These are phyloP conservation scores for Cydia amplana DNA, from an alignment of 1,140 invertebrate genomes.

Conservation along the genomic window DNA sequence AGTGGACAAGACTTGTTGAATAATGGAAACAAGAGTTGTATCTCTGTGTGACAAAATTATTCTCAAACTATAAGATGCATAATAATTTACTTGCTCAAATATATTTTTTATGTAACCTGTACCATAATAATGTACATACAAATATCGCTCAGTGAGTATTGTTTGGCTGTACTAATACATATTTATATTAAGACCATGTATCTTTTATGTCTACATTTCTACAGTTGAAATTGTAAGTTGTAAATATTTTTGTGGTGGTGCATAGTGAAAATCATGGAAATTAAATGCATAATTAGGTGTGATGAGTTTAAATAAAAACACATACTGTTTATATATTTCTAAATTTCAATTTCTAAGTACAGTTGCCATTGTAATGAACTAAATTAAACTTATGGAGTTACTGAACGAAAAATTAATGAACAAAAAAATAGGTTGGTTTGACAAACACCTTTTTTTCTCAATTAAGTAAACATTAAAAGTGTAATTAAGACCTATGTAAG, in stretches of 20 bases:
- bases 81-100: conserved; percentile 48
- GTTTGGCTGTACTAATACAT: conserved; percentile 7
- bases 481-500: too few species aligned
- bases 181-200: neutral
- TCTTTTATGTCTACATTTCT: neutral
- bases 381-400: too few species aligned
- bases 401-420: too few species aligned
- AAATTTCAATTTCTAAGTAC: too few species aligned
- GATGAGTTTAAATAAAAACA: neutral
- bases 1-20: too few species aligned
- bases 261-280: neutral
- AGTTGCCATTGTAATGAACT: too few species aligned
- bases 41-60: neutral
- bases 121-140: conserved; percentile 13
- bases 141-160: conserved; percentile 15
- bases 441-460: too few species aligned
- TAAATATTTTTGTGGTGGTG: conserved; percentile 1
- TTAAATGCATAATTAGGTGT: neutral
- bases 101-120: conserved; percentile 38
- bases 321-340: neutral
- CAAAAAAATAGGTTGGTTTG: too few species aligned
- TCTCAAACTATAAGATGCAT: conserved; percentile 35
- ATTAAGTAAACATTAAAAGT: too few species aligned
- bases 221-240: neutral
- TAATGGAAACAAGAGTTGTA: neutral